Evolutionary conservation across 2,797 vertebrate species (phyloP), one percentile per base, ranked within the genome.

Genomic region (Prunella strophiata): DNA sequence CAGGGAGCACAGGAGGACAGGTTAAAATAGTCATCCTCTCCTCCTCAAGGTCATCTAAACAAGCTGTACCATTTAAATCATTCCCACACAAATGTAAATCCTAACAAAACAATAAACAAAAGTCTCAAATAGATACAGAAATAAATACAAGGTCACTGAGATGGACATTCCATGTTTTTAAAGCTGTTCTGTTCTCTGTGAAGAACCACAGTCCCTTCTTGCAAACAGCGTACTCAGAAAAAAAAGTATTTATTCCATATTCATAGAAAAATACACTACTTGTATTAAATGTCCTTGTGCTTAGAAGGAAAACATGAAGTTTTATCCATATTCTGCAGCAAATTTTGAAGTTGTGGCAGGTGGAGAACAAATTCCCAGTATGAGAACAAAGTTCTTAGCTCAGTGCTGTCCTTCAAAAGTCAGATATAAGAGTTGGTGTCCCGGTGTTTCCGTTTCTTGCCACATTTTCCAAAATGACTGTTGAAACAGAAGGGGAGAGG

Each of bases 341-440:
- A 80, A 71, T 79, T 91, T 55, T 77, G 80, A 84, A 93, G 62
- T 50, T 5, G 25, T 74, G 54, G 48, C 48, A 87, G 50, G 8
- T 63, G 27, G 26, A 85, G 66, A 95, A 77, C 10, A 22, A 70
- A 84, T 48, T 92, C 72, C 73, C 22, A 7, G 25, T 79, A 71
- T 59, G 40, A 11, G 50, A 89, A 18, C 11, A 66, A 2, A 4
- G 16, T 42, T 40, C 47, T 89, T 59, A 34, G 34, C 32, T 70
- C 51, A 29, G 45, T 23, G 22, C 66, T 19, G 19, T 87, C 61
- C 70, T 94, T 89, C 20, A 67, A 73, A 86, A 73, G 43, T 98
- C 96, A 98, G 70, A 97, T 94, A 19, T 95, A 89, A 58, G 97
- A 93, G 70, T 62, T 89, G 50, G 92, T 96, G 58, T 95, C 95